Evolutionary conservation across 92 coral and sea anemone genomes (phyloP).

Genomic region (Palythoa grandiflora): DNA sequence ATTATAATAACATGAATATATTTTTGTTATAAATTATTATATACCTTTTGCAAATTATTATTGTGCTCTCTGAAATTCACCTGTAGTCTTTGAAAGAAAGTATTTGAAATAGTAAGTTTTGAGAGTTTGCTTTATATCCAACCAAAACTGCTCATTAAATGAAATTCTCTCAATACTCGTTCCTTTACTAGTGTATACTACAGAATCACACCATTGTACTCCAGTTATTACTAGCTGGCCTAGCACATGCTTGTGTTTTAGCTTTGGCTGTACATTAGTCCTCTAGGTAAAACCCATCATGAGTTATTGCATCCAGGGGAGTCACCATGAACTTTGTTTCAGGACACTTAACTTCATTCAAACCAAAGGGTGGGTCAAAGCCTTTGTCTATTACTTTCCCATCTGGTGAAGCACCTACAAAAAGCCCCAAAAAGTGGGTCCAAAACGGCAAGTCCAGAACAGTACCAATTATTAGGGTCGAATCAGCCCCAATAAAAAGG

Average conservation of each 20-base stretch:
- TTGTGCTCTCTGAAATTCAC: neutral
- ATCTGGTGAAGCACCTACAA: conserved; percentile 69
- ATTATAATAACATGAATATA: no score
- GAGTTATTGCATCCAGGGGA: conserved; percentile 77
- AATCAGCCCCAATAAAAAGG: no score
- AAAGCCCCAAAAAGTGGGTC: no score
- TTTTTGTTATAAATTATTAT: no score
- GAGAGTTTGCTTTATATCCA: conserved; percentile 34
- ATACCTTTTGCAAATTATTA: no score
- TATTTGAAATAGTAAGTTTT: conserved; percentile 40
- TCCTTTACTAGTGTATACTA: conserved; percentile 71
- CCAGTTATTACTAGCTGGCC: conserved; percentile 43
- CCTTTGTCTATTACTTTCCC: conserved; percentile 63
- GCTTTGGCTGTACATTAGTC: conserved; percentile 32
- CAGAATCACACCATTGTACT: conserved; percentile 73
- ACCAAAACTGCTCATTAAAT: conserved; percentile 60
- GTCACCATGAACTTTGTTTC: conserved; percentile 67
- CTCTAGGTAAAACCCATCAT: conserved; percentile 54
- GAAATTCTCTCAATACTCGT: conserved; percentile 74
- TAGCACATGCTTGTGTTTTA: conserved; percentile 37
- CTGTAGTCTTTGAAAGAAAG: conserved; percentile 45
- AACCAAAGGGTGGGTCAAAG: conserved; percentile 41
- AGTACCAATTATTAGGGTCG: no score
- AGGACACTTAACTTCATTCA: conserved; percentile 75
- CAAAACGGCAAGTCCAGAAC: no score